Conservation (phyloP, 2,888 invertebrate genomes). For the Ectropis crepuscularia region DNA sequence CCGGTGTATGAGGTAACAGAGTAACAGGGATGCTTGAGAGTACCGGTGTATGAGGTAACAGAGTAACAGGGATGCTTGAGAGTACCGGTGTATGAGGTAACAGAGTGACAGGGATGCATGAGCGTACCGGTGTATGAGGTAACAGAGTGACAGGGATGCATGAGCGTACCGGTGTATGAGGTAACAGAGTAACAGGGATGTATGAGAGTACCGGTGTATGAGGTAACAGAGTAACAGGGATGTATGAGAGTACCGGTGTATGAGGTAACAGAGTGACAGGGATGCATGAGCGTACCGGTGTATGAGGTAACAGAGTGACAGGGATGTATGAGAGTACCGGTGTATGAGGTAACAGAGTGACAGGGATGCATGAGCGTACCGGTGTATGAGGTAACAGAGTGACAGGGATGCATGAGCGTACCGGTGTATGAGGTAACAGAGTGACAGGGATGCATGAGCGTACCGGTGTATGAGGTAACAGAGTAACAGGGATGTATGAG, state of each 20-base stretch:
- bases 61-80: background rate
- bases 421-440: slow-evolving; percentile 80
- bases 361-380: slow-evolving; percentile 62
- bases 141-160: background rate
- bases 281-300: slow-evolving; percentile 75
- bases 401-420: slow-evolving; percentile 50
- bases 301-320: slow-evolving; percentile 57
- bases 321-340: slow-evolving; percentile 65
- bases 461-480: slow-evolving; percentile 83
- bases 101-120: background rate
- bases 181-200: background rate
- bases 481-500: background rate
- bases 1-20: slow-evolving; percentile 80
- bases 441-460: slow-evolving; percentile 24
- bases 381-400: slow-evolving; percentile 73
- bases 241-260: slow-evolving; percentile 80
- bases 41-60: slow-evolving; percentile 83
- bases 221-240: background rate
- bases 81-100: slow-evolving; percentile 84
- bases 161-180: slow-evolving; percentile 84
- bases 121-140: slow-evolving; percentile 84
- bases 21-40: slow-evolving; percentile 22
- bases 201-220: slow-evolving; percentile 82
- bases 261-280: slow-evolving; percentile 43
- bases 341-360: slow-evolving; percentile 71